Percentiles rank a stretch among this genome's conserved stretches.
Evolutionary conservation across 2,113 vertebrate species (phyloP).

Genomic region (Casuarius casuarius): DNA sequence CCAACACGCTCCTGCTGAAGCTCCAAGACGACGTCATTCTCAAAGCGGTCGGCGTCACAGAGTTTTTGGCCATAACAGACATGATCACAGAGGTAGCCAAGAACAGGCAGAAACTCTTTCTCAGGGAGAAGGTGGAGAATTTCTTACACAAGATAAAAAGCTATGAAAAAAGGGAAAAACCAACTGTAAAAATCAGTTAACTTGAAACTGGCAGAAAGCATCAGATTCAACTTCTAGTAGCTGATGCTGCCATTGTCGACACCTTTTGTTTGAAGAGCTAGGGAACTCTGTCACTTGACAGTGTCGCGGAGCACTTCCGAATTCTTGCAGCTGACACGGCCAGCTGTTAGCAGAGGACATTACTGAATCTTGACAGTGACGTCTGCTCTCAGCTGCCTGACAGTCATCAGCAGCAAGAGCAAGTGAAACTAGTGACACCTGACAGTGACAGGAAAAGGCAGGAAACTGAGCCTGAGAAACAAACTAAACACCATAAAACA

Average conservation of each 20-base stretch:
- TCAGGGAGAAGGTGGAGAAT: slow-evolving; percentile 30
- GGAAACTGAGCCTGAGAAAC: slow-evolving; percentile 87
- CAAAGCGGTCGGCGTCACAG: background rate
- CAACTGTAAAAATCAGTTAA: slow-evolving; percentile 83
- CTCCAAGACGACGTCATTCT: background rate
- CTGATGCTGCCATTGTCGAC: slow-evolving; percentile 96
- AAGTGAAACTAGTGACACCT: slow-evolving; percentile 58
- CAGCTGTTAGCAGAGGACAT: slow-evolving; percentile 72
- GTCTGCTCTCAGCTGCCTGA: slow-evolving; percentile 83
- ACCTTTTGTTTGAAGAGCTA: slow-evolving; percentile 81
- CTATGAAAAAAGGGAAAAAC: slow-evolving; percentile 71
- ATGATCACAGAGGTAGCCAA: slow-evolving; percentile 28
- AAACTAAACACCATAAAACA: slow-evolving; percentile 73
- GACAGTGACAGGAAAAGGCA: slow-evolving; percentile 75
- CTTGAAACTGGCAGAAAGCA: slow-evolving; percentile 81
- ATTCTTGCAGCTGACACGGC: slow-evolving; percentile 92
- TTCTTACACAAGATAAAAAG: slow-evolving; percentile 30
- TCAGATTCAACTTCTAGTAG: slow-evolving; percentile 71
- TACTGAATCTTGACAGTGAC: slow-evolving; percentile 96
- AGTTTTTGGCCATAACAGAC: background rate
- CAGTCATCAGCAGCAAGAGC: slow-evolving; percentile 73
- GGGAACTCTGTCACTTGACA: slow-evolving; percentile 86
- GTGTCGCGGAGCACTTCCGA: slow-evolving; percentile 85
- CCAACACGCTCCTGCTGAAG: background rate
- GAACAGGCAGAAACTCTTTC: slow-evolving; percentile 9